phyloP scores from a whole-genome alignment of 2,888 invertebrate genomes.

The Scaptomyza cyrtandrae region DNA sequence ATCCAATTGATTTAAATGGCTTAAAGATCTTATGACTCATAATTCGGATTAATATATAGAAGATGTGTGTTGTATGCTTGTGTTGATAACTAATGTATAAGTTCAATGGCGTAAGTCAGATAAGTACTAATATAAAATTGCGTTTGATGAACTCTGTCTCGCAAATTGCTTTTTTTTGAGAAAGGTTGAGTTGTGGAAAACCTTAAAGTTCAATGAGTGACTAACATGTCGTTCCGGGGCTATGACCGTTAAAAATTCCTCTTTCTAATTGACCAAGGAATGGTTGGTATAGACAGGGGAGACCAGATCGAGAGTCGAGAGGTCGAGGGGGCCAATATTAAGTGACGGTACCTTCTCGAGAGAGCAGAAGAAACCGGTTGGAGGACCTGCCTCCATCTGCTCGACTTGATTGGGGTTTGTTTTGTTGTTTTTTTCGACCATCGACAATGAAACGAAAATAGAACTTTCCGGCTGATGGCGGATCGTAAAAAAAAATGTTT shows the following conservation, averaged over 20 bases:
- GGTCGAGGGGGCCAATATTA: background rate
- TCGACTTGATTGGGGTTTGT: background rate
- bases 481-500: background rate
- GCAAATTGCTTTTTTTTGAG: background rate
- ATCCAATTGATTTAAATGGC: background rate
- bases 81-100: background rate
- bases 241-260: slow-evolving; percentile 4
- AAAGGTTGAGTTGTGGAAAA: background rate
- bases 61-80: background rate
- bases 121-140: slow-evolving; percentile 11
- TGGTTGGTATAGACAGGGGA: background rate
- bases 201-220: slow-evolving; percentile 19
- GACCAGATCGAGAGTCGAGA: background rate
- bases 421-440: background rate
- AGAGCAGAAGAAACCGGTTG: background rate
- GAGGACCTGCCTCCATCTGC: background rate
- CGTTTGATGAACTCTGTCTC: slow-evolving; percentile 16
- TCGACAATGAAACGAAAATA: slow-evolving; percentile 5
- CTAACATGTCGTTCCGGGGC: slow-evolving; percentile 12
- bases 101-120: slow-evolving; percentile 20
- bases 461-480: background rate
- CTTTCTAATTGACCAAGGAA: slow-evolving; percentile 14
- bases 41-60: background rate
- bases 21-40: slow-evolving; percentile 9
- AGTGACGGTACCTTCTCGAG: background rate